A percentile compares a stretch with the other conserved stretches of the same genome.
Conservation (phyloP, 2,797 vertebrate genomes). For the Todus mexicanus region DNA sequence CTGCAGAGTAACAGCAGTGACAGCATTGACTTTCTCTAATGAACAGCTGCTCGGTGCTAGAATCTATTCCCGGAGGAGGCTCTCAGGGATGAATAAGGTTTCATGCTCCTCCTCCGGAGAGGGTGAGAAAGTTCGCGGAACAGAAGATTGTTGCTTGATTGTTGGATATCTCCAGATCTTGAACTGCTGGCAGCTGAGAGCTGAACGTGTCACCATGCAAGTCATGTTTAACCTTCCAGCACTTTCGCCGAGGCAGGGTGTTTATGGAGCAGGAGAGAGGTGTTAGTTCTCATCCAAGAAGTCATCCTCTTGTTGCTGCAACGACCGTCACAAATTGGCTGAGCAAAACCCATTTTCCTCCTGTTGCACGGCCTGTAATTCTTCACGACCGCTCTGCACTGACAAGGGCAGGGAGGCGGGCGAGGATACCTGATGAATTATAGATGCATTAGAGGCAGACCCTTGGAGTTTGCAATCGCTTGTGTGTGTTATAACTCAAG, state of each 20-base stretch:
- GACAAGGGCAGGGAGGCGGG: not conserved
- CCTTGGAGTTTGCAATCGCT: not conserved
- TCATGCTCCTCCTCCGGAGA: slow-evolving; percentile 57
- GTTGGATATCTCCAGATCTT: not conserved
- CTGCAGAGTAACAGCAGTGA: slow-evolving; percentile 58
- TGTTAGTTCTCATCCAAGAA: slow-evolving; percentile 11
- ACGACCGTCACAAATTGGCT: not conserved
- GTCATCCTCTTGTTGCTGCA: slow-evolving; percentile 22
- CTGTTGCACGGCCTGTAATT: not conserved
- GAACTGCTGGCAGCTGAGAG: slow-evolving; percentile 31
- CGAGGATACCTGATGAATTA: not conserved
- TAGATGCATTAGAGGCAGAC: not conserved
- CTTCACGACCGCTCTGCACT: not conserved
- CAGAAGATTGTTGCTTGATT: slow-evolving; percentile 29
- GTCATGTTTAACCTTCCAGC: slow-evolving; percentile 36
- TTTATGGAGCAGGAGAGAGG: not conserved
- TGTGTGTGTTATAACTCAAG: not conserved
- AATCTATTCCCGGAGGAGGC: slow-evolving; percentile 39
- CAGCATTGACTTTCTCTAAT: slow-evolving; percentile 64
- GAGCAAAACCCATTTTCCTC: slow-evolving; percentile 8
- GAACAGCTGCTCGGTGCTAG: slow-evolving; percentile 63
- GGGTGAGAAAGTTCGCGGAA: slow-evolving; percentile 62
- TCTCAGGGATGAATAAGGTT: slow-evolving; percentile 44
- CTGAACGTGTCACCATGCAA: not conserved
- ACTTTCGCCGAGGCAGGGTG: not conserved